phyloP scores from a whole-genome alignment of 2,888 invertebrate species.

The Mythimna pallens region DNA sequence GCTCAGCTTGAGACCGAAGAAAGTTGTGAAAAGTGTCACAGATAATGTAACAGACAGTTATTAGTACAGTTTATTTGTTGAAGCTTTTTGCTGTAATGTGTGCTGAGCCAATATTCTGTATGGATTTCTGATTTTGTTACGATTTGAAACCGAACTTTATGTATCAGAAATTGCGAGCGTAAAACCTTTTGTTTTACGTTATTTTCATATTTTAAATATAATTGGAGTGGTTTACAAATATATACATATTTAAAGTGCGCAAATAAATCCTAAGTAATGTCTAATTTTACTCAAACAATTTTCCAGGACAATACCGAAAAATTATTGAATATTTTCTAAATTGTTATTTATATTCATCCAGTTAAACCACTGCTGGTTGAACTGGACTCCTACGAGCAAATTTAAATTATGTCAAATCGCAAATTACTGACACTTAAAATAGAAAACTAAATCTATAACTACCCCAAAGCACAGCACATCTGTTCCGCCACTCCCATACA shows the following conservation, averaged over 20 bases:
- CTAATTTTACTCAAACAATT: too few species aligned
- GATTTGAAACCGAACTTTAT: not conserved
- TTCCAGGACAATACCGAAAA: too few species aligned
- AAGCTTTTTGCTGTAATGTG: slow-evolving; percentile 29
- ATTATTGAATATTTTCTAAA: too few species aligned
- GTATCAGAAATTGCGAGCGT: not conserved
- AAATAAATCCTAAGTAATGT: too few species aligned
- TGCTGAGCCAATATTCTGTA: slow-evolving; percentile 47
- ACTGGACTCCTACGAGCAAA: not conserved
- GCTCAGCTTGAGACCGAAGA: slow-evolving; percentile 77
- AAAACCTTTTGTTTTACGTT: too few species aligned
- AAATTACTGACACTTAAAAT: slow-evolving; percentile 12
- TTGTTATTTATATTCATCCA: not conserved
- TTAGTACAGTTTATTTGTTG: slow-evolving; percentile 44
- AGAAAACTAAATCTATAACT: slow-evolving; percentile 43
- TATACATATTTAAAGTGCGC: too few species aligned
- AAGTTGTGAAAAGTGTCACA: slow-evolving; percentile 65
- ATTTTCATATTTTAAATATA: too few species aligned
- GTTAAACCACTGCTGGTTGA: not conserved
- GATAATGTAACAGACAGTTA: slow-evolving; percentile 45
- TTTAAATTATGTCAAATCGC: slow-evolving; percentile 14
- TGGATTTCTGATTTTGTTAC: slow-evolving; percentile 6
- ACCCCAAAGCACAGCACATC: slow-evolving; percentile 66
- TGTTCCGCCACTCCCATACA: slow-evolving; percentile 85
- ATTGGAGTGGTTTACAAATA: too few species aligned